A percentile compares a stretch with the other conserved stretches of the same genome.
Evolutionary conservation across 2,113 vertebrate species (phyloP).

Genomic region (Indicator maculatus): DNA sequence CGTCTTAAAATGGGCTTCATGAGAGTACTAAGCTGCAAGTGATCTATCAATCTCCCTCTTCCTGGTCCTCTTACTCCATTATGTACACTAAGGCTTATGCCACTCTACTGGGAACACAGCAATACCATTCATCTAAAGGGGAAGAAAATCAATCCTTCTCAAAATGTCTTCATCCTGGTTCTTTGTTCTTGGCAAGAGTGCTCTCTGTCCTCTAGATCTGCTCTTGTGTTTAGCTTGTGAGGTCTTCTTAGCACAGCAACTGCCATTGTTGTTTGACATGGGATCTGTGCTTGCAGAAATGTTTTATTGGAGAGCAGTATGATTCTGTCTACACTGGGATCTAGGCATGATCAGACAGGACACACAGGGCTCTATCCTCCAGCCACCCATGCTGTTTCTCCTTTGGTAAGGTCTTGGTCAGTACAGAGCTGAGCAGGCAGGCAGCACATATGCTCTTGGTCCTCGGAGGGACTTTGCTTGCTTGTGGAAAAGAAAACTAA

Average conservation of each 20-base stretch:
- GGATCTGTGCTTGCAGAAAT: neutral
- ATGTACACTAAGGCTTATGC: neutral
- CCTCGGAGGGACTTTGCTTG: neutral
- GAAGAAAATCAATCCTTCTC: neutral
- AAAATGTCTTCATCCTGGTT: neutral
- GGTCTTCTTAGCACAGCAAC: neutral
- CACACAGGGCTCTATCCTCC: neutral
- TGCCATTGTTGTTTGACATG: neutral
- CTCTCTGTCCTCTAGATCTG: neutral
- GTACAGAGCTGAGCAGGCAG: neutral
- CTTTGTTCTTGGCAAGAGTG: neutral
- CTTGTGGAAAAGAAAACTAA: neutral
- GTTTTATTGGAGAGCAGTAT: neutral
- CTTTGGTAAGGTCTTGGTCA: neutral
- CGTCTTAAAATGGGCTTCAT: neutral
- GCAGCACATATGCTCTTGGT: accelerated
- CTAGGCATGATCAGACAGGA: neutral
- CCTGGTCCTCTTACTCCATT: neutral
- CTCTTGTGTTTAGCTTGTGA: neutral
- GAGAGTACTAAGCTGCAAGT: neutral
- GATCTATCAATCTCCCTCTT: neutral
- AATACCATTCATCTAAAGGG: neutral
- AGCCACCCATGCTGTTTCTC: neutral
- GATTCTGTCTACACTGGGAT: neutral
- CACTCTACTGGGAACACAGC: neutral